Conservation (phyloP, 2,797 vertebrate species). For the Muscicapa comitata region DNA sequence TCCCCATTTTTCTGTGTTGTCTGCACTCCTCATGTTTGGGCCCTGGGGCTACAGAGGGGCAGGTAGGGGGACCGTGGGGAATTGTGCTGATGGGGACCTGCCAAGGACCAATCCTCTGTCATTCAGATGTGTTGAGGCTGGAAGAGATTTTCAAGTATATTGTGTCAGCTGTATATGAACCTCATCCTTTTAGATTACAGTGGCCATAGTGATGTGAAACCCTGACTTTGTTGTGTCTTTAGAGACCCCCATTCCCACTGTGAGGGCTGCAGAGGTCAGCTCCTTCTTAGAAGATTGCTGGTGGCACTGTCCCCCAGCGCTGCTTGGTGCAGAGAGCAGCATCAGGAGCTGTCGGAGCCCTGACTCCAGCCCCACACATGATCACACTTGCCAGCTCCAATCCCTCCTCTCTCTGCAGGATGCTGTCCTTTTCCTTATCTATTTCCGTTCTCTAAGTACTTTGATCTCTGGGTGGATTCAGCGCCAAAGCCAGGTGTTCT, state of each 20-base stretch:
- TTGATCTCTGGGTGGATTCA: background rate
- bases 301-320: rapidly evolving
- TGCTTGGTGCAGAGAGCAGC: background rate
- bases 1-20: background rate
- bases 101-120: background rate
- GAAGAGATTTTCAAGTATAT: background rate
- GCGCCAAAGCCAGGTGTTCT: background rate
- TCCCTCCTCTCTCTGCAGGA: background rate
- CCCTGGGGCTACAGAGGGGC: background rate
- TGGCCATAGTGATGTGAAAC: background rate
- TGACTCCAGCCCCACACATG: background rate
- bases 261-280: rapidly evolving
- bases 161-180: background rate
- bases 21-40: rapidly evolving
- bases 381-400: background rate
- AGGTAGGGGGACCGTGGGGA: background rate
- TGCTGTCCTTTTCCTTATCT: background rate
- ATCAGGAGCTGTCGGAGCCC: background rate
- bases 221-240: background rate
- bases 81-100: rapidly evolving
- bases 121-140: background rate
- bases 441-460: background rate
- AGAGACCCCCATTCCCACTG: background rate
- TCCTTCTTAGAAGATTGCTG: background rate
- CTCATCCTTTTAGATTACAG: background rate